A percentile compares a stretch with the other conserved stretches of the same genome.
These are phyloP conservation scores for Corbicula japonica DNA, from an alignment of 2,888 invertebrate genomes.

Conservation along the genomic window DNA sequence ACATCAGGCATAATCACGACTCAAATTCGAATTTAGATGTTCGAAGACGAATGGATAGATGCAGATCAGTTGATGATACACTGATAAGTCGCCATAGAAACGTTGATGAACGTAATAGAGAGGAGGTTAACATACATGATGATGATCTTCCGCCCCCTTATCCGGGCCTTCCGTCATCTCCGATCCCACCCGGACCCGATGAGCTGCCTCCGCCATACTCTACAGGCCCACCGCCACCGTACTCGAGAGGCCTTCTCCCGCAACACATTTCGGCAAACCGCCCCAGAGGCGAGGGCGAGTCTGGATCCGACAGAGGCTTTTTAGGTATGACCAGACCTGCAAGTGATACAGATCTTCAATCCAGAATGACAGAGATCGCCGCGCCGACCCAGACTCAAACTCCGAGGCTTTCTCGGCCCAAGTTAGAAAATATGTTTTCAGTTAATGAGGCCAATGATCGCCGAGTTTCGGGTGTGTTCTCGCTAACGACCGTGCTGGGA, in stretches of 20 bases:
- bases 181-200: conserved; percentile 28
- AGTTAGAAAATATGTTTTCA: conserved; percentile 42
- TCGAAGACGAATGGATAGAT: no score
- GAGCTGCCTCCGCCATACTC: conserved; percentile 65
- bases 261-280: conserved; percentile 25
- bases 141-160: conserved; percentile 66
- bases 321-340: not conserved
- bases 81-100: not conserved
- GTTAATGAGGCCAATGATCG: conserved; percentile 53
- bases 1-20: no score
- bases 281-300: conserved; percentile 9
- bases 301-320: not conserved
- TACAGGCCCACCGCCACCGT: conserved; percentile 56
- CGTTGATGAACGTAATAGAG: not conserved
- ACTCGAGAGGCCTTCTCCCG: conserved; percentile 46
- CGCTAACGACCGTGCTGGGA: conserved; percentile 40
- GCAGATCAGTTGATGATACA: not conserved
- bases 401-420: conserved; percentile 22
- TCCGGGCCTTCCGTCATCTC: conserved; percentile 41
- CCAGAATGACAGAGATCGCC: not conserved
- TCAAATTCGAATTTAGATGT: no score
- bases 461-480: conserved; percentile 54
- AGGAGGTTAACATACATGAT: not conserved
- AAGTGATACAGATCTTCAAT: conserved; percentile 8
- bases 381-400: conserved; percentile 14